Conservation (phyloP, 2,113 vertebrate genomes). For the Gallinago paraguaiae region DNA sequence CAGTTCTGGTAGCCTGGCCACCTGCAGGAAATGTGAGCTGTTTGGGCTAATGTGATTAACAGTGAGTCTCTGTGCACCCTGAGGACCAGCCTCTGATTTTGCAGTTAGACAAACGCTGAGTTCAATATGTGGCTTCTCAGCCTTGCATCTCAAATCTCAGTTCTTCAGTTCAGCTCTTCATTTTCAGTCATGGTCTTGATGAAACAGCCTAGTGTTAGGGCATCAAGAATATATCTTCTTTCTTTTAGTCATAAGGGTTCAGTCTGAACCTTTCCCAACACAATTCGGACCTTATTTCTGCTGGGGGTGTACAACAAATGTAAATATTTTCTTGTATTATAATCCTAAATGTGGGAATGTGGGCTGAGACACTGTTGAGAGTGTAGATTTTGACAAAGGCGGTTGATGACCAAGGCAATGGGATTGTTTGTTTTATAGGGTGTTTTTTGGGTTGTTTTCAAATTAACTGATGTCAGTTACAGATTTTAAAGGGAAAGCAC, state of each 20-base stretch:
- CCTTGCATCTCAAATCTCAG: neutral
- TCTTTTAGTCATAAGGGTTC: neutral
- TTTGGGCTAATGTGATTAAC: neutral
- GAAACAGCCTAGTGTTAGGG: neutral
- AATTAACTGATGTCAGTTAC: neutral
- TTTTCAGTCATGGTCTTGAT: neutral
- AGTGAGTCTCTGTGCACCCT: neutral
- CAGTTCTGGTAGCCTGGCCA: conserved; percentile 3
- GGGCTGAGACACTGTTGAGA: neutral
- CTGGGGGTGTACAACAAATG: neutral
- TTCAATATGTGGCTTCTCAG: neutral
- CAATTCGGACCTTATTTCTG: neutral
- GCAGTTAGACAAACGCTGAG: neutral
- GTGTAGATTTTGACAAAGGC: neutral
- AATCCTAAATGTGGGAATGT: neutral
- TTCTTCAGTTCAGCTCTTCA: neutral
- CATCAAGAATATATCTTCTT: neutral
- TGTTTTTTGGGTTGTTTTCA: neutral
- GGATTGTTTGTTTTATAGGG: neutral
- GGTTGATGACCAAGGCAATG: neutral
- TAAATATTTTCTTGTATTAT: neutral
- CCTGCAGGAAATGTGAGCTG: conserved; percentile 10
- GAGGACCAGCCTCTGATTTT: neutral
- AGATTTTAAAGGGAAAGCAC: neutral
- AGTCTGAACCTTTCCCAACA: neutral